Base-by-base conservation (phyloP, 23 tunicate species). In the Styela plicata region DNA sequence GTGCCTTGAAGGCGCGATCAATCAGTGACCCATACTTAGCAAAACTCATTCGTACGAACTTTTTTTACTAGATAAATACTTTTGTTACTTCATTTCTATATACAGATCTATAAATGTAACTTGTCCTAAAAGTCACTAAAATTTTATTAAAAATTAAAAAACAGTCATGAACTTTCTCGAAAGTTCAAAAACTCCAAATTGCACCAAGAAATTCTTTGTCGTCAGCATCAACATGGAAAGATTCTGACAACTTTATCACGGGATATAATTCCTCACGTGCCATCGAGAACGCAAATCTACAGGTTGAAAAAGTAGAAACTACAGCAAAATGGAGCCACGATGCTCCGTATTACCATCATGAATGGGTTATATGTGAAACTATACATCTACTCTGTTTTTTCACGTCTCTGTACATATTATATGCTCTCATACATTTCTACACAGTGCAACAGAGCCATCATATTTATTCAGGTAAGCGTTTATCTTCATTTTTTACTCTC, bases 301-400 rank as follows among this genome's bases (percentile, higher is more conserved):
- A 44, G 7, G 13, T 44, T 44, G 10, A 13, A 44, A 44, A 44
- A 5, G 13, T 7, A 5, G 57, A 44, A 44, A 44, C 7, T 44
- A 44, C 7, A 44, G 57, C 57, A 13, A 13, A 44, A 44, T 44
- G 57, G 57, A 44, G 7, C 7, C 10, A 44, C 10, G 31, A 67
- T 67, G n/a, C 71, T 67, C 71, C 71, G 31, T 67, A 67, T 29
- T 18, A 67, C 22, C 31, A 29, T 27, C 71, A 67, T 22, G 89
- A 88, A 44, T 90, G 96, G 96, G 25, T 70, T 1, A 57, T 87
- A 26, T 90, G 96, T 63, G 89, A 90, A 74, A 79, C 63, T 34
- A 81, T 90, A 5, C 96, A 80, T 65, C 75, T 85, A 0, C 53
- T 35, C 2, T 90, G 96, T 62, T 71, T 90, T 23, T 31, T 90